These are phyloP conservation scores for Saccostrea glomerata DNA, from an alignment of 1,140 invertebrate genomes.

Conservation along the genomic window DNA sequence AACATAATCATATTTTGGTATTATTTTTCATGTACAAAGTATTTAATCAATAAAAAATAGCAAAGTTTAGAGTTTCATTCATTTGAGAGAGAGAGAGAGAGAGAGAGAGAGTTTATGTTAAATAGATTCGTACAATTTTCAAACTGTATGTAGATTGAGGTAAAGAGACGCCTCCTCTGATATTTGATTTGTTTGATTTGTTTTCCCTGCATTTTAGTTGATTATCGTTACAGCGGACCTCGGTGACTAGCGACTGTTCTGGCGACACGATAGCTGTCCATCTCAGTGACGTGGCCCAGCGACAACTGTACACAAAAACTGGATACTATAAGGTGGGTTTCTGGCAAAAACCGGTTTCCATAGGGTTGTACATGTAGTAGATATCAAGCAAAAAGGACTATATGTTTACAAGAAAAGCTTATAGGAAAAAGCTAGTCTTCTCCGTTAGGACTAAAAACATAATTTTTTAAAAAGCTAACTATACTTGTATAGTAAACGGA, in stretches of 20 bases:
- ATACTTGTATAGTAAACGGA: too few relatives aligned
- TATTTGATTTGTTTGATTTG: background rate
- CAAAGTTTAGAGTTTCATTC: background rate
- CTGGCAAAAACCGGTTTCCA: too few relatives aligned
- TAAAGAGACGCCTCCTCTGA: too few relatives aligned
- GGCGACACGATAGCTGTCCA: conserved; percentile 85
- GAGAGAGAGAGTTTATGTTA: background rate
- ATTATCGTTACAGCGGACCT: conserved; percentile 65
- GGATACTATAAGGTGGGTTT: conserved; percentile 90
- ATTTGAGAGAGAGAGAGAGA: background rate
- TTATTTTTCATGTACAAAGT: background rate
- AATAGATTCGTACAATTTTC: too few relatives aligned
- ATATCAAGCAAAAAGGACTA: too few relatives aligned
- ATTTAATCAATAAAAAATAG: background rate
- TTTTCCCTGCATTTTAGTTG: background rate
- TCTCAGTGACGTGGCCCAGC: conserved; percentile 84
- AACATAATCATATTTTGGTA: background rate
- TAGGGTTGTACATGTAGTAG: too few relatives aligned
- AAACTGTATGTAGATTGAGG: too few relatives aligned
- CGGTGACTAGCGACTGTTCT: conserved; percentile 79
- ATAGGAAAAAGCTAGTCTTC: too few relatives aligned
- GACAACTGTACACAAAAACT: conserved; percentile 91
- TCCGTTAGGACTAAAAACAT: too few relatives aligned
- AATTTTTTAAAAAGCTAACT: too few relatives aligned
- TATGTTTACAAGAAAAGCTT: too few relatives aligned